These are phyloP conservation scores for Mormyrus iriodes DNA, from an alignment of 2,113 vertebrate species.

Conservation along the genomic window DNA sequence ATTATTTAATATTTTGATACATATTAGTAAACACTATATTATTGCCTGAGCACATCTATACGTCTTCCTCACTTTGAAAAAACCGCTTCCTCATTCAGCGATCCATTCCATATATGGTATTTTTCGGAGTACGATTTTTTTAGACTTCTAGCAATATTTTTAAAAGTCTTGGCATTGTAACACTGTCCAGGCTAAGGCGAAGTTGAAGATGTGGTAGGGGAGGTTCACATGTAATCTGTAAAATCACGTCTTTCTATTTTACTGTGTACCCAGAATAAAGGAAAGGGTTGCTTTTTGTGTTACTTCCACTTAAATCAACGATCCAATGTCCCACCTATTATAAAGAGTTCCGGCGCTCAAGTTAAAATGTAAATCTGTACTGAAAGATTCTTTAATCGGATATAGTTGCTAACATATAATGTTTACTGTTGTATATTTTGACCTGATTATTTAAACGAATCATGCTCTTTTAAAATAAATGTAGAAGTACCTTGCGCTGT, in stretches of 20 bases:
- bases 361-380: neutral
- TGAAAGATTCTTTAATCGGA: neutral
- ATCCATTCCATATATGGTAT: conserved; percentile 92
- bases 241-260: neutral
- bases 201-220: neutral
- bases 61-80: conserved; percentile 63
- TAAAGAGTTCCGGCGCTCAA: neutral
- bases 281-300: neutral
- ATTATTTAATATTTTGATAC: neutral
- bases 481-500: neutral
- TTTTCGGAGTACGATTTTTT: conserved; percentile 43
- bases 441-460: neutral
- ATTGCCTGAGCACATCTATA: neutral
- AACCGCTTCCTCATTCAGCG: conserved; percentile 85
- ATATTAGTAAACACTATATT: neutral
- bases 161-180: neutral
- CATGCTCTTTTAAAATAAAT: neutral
- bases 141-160: neutral
- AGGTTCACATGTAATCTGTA: neutral
- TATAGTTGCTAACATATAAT: neutral
- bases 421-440: neutral
- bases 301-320: neutral
- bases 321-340: neutral
- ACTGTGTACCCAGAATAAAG: neutral
- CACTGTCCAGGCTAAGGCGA: neutral